Percentiles rank a stretch among this genome's conserved stretches.
Conservation (phyloP, 2,113 vertebrate species). For the Trogon surrucura region DNA sequence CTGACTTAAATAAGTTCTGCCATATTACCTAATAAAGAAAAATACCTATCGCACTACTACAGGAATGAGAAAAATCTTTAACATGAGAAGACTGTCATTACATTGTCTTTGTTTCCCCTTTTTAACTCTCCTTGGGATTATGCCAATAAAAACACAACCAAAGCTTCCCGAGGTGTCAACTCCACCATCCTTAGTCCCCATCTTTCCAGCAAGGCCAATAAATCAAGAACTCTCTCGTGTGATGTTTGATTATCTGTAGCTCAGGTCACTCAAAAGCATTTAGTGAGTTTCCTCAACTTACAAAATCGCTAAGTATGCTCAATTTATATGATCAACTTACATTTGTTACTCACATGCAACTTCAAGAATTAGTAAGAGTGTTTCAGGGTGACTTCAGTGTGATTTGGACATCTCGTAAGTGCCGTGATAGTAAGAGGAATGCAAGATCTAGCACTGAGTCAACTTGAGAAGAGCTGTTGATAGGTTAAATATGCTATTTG, state of each 20-base stretch:
- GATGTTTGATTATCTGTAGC: neutral
- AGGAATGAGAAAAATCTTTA: neutral
- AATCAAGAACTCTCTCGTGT: neutral
- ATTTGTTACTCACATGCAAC: slow-evolving; percentile 46
- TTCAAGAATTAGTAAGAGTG: neutral
- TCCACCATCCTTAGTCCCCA: neutral
- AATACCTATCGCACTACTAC: slow-evolving; percentile 44
- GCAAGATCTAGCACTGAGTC: neutral
- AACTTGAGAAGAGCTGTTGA: slow-evolving; percentile 2
- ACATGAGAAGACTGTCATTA: neutral
- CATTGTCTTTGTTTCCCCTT: neutral
- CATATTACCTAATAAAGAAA: neutral
- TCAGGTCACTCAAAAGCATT: neutral
- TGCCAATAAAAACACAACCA: neutral
- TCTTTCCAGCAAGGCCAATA: neutral
- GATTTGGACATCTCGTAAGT: neutral
- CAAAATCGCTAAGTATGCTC: neutral
- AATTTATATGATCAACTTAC: neutral
- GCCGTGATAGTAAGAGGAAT: neutral
- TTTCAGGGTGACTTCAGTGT: neutral
- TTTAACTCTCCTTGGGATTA: neutral
- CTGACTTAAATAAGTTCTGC: neutral
- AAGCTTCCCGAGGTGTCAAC: neutral
- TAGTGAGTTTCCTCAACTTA: neutral
- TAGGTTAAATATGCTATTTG: neutral